Evolutionary conservation across 2,113 vertebrate genomes (phyloP).

Genomic region (Sula dactylatra): DNA sequence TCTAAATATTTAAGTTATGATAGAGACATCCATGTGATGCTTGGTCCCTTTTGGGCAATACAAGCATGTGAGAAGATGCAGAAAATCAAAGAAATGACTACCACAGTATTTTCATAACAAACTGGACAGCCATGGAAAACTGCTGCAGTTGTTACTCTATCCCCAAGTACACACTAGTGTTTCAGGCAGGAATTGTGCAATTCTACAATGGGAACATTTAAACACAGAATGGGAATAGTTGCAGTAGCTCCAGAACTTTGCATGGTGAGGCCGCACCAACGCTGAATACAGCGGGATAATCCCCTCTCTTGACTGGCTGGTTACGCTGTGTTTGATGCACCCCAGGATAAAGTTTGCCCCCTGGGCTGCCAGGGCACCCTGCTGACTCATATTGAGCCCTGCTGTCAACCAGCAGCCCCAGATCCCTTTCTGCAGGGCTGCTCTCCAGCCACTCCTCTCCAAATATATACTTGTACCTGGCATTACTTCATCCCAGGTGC

Average conservation of each 20-base stretch:
- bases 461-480: background rate
- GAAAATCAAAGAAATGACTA: background rate
- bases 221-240: background rate
- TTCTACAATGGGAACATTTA: background rate
- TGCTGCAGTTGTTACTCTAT: background rate
- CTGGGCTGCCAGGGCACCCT: background rate
- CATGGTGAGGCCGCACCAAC: background rate
- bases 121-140: background rate
- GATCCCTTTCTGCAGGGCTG: background rate
- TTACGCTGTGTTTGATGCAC: too few species aligned
- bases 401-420: background rate
- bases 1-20: background rate
- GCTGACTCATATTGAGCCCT: background rate
- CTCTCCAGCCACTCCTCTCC: background rate
- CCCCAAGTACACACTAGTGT: background rate
- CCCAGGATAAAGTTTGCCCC: too few species aligned
- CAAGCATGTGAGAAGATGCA: background rate
- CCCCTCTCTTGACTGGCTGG: background rate
- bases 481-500: background rate
- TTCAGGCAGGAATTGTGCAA: background rate
- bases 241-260: background rate
- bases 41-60: background rate
- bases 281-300: background rate
- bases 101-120: background rate
- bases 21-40: background rate